phyloP scores from a whole-genome alignment of 1,140 invertebrate species.

The Philaenus spumarius region DNA sequence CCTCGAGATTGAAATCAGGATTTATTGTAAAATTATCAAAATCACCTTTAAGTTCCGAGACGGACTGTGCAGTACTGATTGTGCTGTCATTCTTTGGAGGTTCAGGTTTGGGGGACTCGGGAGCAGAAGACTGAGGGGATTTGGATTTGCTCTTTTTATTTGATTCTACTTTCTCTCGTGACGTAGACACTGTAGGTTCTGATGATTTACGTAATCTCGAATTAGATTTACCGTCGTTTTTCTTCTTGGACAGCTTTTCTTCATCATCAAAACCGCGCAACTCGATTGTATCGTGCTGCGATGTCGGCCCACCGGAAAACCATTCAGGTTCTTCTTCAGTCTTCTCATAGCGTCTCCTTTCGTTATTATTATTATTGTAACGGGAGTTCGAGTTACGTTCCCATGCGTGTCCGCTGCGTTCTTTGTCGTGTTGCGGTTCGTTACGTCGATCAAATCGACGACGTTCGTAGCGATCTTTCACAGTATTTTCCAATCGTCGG shows the following conservation, averaged over 20 bases:
- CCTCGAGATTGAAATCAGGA: slow-evolving; percentile 57
- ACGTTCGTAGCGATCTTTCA: slow-evolving; percentile 9
- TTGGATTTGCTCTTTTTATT: too few species aligned
- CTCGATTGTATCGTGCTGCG: slow-evolving; percentile 89
- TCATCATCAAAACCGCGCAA: slow-evolving; percentile 82
- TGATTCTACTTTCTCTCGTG: too few species aligned
- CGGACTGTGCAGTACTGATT: too few species aligned
- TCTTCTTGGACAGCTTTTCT: slow-evolving; percentile 27
- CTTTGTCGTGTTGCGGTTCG: slow-evolving; percentile 36
- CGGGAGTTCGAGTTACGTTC: slow-evolving; percentile 8
- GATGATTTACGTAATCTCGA: too few species aligned
- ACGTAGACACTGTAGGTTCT: too few species aligned
- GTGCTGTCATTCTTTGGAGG: too few species aligned
- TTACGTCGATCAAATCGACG: slow-evolving; percentile 13
- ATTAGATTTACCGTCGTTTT: neutral
- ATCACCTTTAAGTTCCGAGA: too few species aligned
- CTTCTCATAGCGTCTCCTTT: slow-evolving; percentile 36
- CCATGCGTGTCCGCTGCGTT: slow-evolving; percentile 41
- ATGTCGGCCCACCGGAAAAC: slow-evolving; percentile 69
- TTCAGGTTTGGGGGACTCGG: too few species aligned
- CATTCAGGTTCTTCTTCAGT: slow-evolving; percentile 58
- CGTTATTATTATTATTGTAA: slow-evolving; percentile 37
- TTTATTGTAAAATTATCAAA: too few species aligned
- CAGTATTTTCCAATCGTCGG: slow-evolving; percentile 38
- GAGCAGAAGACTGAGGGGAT: too few species aligned